Evolutionary conservation across 2,797 vertebrate genomes (phyloP), one percentile per base, ranked within the genome.

Genomic region (Falco naumanni): DNA sequence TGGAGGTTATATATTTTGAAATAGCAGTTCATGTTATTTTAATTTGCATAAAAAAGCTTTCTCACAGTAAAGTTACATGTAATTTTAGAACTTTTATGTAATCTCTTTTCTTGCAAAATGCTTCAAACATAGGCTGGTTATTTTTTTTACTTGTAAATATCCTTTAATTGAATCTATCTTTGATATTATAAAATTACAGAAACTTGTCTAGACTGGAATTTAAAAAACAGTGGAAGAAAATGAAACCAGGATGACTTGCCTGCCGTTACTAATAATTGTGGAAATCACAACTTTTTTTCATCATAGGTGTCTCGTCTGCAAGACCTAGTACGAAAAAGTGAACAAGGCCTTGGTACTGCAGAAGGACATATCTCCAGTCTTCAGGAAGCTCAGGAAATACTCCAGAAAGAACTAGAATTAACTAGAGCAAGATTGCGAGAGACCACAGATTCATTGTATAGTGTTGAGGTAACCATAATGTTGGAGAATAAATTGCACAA

Each of bases 361-460:
- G 99, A 99, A 95, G 99, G 98, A 25, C 99, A 99, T 96, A 99
- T 99, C 96, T 98, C 98, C 85, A 99, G 97, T n/a, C 98, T 99
- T 96, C 99, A 99, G 89, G 99, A 99, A 93, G 98, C 99, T 34
- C 99, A 99, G 96, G 98, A 99, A 97, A 99, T 99, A 92, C 98
- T 99, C 87, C 98, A 99, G 81, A 99, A 99, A 91, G 99, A 99
- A 87, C 97, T 99, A 48, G 99, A 99, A 21, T 97, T 99, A 72
- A 99, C 99, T 20, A 98, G 99, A 96, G 98, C 98, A 93, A 98
- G 98, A 68, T 98, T 99, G 79, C 98, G 99, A 89, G 99, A 99
- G 96, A 99, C 99, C 93, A 99, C 98, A 96, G 99, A 99, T 97
- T 98, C 99, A 21, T 97, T 99, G 53, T 98, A 98, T 19, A 98